Evolutionary conservation across 2,113 vertebrate species (phyloP).

Genomic region (Pseudorectes ferrugineus): DNA sequence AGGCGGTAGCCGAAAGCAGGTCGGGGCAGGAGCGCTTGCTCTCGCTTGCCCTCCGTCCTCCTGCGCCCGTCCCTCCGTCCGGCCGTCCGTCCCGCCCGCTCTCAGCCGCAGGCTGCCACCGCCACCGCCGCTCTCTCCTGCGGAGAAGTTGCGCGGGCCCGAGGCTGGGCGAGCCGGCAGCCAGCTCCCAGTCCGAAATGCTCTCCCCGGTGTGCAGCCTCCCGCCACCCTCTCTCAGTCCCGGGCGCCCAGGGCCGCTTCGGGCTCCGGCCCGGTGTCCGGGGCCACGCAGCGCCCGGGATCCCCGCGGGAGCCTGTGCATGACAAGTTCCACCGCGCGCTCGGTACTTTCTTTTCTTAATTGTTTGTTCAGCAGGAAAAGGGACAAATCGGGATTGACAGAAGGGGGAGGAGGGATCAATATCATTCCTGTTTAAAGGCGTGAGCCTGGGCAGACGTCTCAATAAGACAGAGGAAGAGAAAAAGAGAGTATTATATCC

Average conservation of each 20-base stretch:
- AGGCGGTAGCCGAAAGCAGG: background rate
- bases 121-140: background rate
- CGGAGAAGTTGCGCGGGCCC: background rate
- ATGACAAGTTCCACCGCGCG: background rate
- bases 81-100: background rate
- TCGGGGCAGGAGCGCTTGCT: background rate
- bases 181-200: background rate
- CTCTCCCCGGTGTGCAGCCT: background rate
- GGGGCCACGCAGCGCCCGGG: background rate
- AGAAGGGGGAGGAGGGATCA: conserved; percentile 42
- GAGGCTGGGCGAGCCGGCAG: background rate
- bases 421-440: conserved; percentile 35
- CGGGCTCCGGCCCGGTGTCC: background rate
- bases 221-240: background rate
- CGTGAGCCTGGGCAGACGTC: background rate
- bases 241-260: background rate
- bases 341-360: conserved; percentile 12
- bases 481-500: conserved; percentile 4
- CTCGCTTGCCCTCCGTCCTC: background rate
- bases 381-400: conserved; percentile 49
- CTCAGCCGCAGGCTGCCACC: background rate
- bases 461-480: conserved; percentile 30
- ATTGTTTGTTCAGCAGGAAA: conserved; percentile 39
- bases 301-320: background rate
- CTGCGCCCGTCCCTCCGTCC: background rate